Conservation (phyloP, 2,888 invertebrate species). For the Scrobipalpa atriplicella region DNA sequence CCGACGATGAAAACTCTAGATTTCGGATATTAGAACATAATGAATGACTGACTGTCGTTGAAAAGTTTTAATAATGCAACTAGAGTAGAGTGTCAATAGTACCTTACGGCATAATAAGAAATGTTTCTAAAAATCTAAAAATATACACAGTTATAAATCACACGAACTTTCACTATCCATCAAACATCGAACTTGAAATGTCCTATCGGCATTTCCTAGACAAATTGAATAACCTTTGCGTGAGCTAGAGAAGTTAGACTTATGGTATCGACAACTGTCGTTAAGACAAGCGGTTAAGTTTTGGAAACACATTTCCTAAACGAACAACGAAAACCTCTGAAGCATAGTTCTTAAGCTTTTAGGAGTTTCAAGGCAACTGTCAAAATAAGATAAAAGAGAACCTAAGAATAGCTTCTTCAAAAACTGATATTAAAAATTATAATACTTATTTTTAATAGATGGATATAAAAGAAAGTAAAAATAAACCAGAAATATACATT, state of each 20-base stretch:
- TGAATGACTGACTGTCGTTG: too few species aligned
- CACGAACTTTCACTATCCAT: constrained; percentile 6
- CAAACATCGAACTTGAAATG: constrained; percentile 3
- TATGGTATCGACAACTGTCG: background rate
- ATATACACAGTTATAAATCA: background rate
- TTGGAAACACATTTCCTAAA: background rate
- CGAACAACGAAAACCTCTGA: background rate
- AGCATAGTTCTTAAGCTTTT: too few species aligned
- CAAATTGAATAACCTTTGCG: constrained; percentile 16
- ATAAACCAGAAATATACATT: background rate
- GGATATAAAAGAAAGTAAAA: too few species aligned
- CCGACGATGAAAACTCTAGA: too few species aligned
- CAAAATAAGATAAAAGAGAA: too few species aligned
- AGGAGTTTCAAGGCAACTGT: background rate
- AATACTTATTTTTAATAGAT: background rate
- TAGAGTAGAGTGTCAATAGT: too few species aligned
- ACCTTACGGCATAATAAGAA: too few species aligned
- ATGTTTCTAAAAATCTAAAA: background rate
- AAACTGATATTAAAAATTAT: too few species aligned
- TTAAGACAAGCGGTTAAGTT: background rate
- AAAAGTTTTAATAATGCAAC: too few species aligned
- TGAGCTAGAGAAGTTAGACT: background rate
- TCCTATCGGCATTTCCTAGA: constrained; percentile 23
- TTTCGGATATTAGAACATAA: too few species aligned
- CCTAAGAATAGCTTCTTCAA: too few species aligned